A percentile compares a stretch with the other conserved stretches of the same genome.
Evolutionary conservation across 2,888 invertebrate genomes (phyloP).

Genomic region (Acheta domesticus): DNA sequence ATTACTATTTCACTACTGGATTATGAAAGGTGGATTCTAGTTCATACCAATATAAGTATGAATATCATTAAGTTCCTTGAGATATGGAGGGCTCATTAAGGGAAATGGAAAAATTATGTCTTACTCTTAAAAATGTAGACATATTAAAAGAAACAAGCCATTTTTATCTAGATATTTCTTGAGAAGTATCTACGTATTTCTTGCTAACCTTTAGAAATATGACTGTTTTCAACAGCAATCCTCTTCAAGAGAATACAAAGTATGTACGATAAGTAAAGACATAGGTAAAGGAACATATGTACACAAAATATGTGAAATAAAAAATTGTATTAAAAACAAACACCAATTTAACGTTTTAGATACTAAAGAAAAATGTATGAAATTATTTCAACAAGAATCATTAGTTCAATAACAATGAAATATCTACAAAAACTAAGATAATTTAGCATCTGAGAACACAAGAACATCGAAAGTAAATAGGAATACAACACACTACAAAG

Average conservation of each 20-base stretch:
- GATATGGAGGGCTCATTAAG: conserved; percentile 18
- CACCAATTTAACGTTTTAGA: no score
- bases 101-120: background rate
- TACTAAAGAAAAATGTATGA: no score
- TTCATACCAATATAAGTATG: background rate
- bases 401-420: no score
- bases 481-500: no score
- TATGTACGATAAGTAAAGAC: no score
- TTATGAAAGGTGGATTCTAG: background rate
- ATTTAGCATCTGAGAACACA: no score
- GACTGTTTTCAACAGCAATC: background rate
- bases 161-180: background rate
- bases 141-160: background rate
- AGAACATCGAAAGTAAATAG: no score
- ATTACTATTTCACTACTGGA: background rate
- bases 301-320: background rate
- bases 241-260: background rate
- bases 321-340: no score
- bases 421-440: no score
- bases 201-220: conserved; percentile 9
- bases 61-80: background rate
- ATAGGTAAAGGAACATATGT: background rate
- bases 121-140: background rate
- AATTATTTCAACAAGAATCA: no score
- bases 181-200: background rate